Evolutionary conservation across 2,888 invertebrate species (phyloP), one percentile per base, ranked within the genome.

Genomic region (Drosophila glabriapex): DNA sequence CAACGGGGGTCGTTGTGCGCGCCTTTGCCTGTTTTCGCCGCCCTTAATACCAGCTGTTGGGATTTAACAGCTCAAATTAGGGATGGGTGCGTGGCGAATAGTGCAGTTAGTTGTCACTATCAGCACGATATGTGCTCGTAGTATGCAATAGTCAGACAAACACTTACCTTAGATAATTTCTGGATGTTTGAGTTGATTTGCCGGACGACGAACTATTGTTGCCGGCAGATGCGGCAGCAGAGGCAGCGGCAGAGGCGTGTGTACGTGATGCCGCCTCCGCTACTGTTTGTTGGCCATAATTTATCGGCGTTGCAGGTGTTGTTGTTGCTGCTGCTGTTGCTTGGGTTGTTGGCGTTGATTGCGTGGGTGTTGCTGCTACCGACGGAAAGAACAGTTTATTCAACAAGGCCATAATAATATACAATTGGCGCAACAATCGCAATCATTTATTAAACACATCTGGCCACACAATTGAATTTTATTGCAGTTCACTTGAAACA

Each of bases 371-470:
- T 60, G 74, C 63, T 94, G 91, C 75, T 93, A 95, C 96, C 93
- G 95, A 94, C 90, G 92, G 92, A 88, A 93, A 93, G 94, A 96
- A 95, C 85, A 96, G 94, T 94, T 96, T 96, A 92, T 96, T 96
- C 93, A 96, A 95, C 94, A 96, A 94, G 94, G 96, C 96, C 96
- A 96, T 96, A 87, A 87, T 87, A 87, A 80, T 73, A 85, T 76
- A 88, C 68, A 73, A 78, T 80, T 80, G 76, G 78, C 79, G 50
- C 76, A 78, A 46, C 76, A 79, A 78, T 75, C 78, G 78, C 73
- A 80, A 85, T 80, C 90, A 88, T 87, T 87, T 85, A 88, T 85
- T 78, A 89, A 87, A 85, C 88, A 84, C 87, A 87, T 87, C 85
- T 89, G 87, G 87, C 73, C 77, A 85, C 72, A 73, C 63, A 75